phyloP scores from a whole-genome alignment of 1,140 invertebrate species.

The Drosophila kepulauana region DNA sequence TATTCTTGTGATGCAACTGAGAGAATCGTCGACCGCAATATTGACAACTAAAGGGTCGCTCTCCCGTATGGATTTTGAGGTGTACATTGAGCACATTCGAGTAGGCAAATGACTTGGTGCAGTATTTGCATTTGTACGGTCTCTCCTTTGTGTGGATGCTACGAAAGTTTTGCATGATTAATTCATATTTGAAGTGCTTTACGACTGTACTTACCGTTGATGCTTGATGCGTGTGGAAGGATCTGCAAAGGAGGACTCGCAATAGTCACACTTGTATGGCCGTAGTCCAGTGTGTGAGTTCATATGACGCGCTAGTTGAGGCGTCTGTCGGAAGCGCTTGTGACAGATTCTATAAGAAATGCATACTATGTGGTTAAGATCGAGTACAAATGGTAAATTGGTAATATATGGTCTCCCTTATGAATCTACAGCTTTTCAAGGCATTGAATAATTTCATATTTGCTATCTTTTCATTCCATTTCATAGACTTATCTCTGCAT shows the following conservation, averaged over 20 bases:
- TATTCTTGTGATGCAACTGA: constrained; percentile 73
- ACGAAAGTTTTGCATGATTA: not conserved
- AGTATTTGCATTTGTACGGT: constrained; percentile 73
- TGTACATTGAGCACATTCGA: constrained; percentile 78
- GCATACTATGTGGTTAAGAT: not conserved
- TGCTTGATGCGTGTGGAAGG: constrained; percentile 87
- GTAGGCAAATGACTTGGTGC: constrained; percentile 70
- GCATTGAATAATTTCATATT: no score
- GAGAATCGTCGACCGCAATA: constrained; percentile 64
- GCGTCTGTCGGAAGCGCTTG: constrained; percentile 74
- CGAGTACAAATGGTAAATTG: no score
- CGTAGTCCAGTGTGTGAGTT: constrained; percentile 77
- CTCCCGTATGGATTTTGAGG: constrained; percentile 71
- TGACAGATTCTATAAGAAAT: constrained; percentile 62
- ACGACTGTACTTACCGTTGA: constrained; percentile 83
- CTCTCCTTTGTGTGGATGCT: constrained; percentile 81
- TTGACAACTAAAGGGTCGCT: constrained; percentile 66
- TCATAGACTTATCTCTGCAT: no score
- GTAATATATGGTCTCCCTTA: no score
- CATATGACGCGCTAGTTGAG: constrained; percentile 75
- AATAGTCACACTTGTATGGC: constrained; percentile 86
- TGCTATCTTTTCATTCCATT: no score
- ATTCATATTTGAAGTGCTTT: not conserved
- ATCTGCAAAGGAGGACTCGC: constrained; percentile 89
- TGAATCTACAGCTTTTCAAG: no score